Percentiles rank a stretch among this genome's conserved stretches.
These are phyloP conservation scores for Macrotrachela quadricornifera DNA, from an alignment of 1,140 invertebrate genomes.

Conservation along the genomic window DNA sequence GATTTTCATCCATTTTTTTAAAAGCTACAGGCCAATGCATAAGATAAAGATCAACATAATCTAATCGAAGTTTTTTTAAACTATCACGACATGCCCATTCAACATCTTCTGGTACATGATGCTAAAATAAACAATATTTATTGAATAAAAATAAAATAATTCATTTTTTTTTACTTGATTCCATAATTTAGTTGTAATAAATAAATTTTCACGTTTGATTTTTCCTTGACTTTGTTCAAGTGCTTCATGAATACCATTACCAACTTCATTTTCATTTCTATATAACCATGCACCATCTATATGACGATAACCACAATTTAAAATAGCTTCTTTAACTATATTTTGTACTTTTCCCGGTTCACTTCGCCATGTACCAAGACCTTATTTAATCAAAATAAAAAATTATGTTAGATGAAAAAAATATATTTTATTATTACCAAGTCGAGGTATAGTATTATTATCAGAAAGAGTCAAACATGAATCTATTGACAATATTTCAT, in stretches of 20 bases:
- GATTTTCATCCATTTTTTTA: background rate
- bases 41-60: slow-evolving; percentile 18
- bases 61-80: background rate
- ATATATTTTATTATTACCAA: too few relatives aligned
- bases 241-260: slow-evolving; percentile 5
- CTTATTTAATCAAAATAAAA: too few relatives aligned
- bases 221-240: slow-evolving; percentile 1
- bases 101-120: background rate
- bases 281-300: slow-evolving; percentile 2
- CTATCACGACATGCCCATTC: background rate
- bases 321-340: too few relatives aligned
- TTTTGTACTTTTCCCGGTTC: too few relatives aligned
- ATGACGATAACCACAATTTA: background rate
- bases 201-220: slow-evolving; percentile 5
- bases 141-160: too few relatives aligned
- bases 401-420: too few relatives aligned
- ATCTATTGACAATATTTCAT: too few relatives aligned
- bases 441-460: too few relatives aligned
- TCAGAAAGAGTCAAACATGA: too few relatives aligned
- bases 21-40: slow-evolving; percentile 31
- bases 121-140: too few relatives aligned
- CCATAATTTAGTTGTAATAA: slow-evolving; percentile 6
- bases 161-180: background rate
- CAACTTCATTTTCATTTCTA: slow-evolving; percentile 4
- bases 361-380: too few relatives aligned